Evolutionary conservation across 2,888 invertebrate species (phyloP).

Genomic region (Melanargia galathea): DNA sequence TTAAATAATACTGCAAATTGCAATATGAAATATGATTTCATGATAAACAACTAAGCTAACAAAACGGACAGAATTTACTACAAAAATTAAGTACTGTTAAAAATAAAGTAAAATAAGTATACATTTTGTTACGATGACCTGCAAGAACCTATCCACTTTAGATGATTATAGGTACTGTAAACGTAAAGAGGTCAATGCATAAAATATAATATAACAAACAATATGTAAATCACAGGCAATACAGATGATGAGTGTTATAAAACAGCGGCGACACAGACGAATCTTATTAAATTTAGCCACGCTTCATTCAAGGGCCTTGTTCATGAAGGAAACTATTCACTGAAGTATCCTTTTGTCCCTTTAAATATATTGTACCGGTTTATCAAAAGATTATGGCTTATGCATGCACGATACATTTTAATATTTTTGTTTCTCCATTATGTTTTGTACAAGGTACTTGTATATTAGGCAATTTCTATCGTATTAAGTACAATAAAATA

Average conservation of each 20-base stretch:
- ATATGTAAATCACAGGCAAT: conserved; percentile 12
- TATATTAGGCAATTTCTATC: too few species aligned
- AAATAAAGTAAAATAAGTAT: too few species aligned
- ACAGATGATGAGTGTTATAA: conserved; percentile 32
- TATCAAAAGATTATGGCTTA: not conserved
- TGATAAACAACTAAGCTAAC: too few species aligned
- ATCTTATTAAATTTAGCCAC: conserved; percentile 35
- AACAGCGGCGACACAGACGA: conserved; percentile 27
- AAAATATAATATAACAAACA: not conserved
- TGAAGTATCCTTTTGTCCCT: conserved; percentile 18
- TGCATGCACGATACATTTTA: not conserved
- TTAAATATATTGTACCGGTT: not conserved
- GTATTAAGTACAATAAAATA: too few species aligned
- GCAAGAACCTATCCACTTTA: too few species aligned
- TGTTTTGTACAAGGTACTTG: too few species aligned
- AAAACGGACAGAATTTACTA: too few species aligned
- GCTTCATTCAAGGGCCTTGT: conserved; percentile 30
- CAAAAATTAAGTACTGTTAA: too few species aligned
- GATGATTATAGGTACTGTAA: not conserved
- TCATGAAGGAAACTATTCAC: conserved; percentile 1
- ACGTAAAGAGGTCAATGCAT: not conserved
- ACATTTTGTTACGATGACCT: too few species aligned
- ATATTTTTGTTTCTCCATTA: too few species aligned
- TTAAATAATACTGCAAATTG: too few species aligned
- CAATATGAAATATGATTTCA: too few species aligned